Evolutionary conservation across 2,113 vertebrate genomes (phyloP).

Genomic region (Rhizomys pruinosus): DNA sequence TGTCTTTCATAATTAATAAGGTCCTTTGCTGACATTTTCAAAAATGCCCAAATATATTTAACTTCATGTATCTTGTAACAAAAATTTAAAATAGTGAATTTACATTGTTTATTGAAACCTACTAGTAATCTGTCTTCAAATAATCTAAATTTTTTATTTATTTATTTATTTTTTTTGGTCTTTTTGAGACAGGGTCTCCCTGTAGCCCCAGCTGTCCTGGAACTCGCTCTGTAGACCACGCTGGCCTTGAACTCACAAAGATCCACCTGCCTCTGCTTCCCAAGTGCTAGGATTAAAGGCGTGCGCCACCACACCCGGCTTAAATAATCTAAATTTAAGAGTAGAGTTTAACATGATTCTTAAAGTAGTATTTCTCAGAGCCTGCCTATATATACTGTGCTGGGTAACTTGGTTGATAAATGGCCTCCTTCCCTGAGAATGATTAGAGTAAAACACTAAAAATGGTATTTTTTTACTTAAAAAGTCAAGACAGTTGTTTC

Average conservation of each 20-base stretch:
- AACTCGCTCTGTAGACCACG: no score
- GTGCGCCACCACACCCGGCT: no score
- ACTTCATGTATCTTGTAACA: background rate
- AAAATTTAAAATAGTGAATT: slow-evolving; percentile 50
- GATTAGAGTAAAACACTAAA: background rate
- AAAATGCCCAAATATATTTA: background rate
- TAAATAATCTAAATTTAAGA: background rate
- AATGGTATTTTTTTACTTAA: slow-evolving; percentile 39
- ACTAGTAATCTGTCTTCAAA: background rate
- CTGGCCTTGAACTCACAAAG: no score
- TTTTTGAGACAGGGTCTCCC: no score
- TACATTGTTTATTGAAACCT: background rate
- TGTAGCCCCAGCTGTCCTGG: no score
- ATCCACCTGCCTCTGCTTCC: no score
- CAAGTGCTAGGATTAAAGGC: no score
- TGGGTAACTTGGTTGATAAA: background rate
- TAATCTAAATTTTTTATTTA: background rate
- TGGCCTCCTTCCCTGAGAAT: background rate
- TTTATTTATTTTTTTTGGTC: no score
- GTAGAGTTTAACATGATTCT: background rate
- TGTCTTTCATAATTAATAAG: slow-evolving; percentile 1
- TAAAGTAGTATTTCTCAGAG: background rate
- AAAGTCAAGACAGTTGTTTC: slow-evolving; percentile 39
- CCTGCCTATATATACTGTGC: no score
- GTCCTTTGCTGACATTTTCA: slow-evolving; percentile 16